A percentile compares a stretch with the other conserved stretches of the same genome.
These are phyloP conservation scores for Bactericera cockerelli DNA, from an alignment of 1,140 invertebrate genomes.

Conservation along the genomic window DNA sequence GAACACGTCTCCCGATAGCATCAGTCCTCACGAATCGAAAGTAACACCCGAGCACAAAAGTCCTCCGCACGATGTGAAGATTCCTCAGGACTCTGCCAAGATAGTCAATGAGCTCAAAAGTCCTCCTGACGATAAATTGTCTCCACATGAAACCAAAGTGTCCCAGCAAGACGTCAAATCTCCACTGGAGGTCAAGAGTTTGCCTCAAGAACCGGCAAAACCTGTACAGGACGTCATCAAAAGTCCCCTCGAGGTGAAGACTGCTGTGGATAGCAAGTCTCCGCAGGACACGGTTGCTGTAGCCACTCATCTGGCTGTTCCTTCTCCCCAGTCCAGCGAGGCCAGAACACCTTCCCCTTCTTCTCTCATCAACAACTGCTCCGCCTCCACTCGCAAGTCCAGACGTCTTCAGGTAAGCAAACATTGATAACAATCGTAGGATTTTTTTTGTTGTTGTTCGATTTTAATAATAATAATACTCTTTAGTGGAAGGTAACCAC, in stretches of 20 bases:
- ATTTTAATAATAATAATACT: no score
- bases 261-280: conserved; percentile 25
- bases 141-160: no score
- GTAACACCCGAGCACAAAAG: no score
- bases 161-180: conserved; percentile 9
- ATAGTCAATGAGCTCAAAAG: no score
- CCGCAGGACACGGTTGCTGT: conserved; percentile 29
- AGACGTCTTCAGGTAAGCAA: conserved; percentile 39
- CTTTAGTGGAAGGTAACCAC: no score
- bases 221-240: not conserved
- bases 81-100: no score
- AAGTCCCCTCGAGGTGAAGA: conserved; percentile 23
- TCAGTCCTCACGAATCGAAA: no score
- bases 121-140: no score
- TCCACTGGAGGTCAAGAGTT: not conserved
- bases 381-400: conserved; percentile 56
- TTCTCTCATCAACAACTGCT: conserved; percentile 19
- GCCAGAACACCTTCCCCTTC: conserved; percentile 2
- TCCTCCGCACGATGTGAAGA: not conserved
- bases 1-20: no score
- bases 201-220: not conserved
- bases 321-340: conserved; percentile 22
- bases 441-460: conserved; percentile 4
- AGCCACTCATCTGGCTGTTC: conserved; percentile 36
- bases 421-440: no score